phyloP scores from a whole-genome alignment of 2,113 vertebrate species.

The Ardeotis arabs region DNA sequence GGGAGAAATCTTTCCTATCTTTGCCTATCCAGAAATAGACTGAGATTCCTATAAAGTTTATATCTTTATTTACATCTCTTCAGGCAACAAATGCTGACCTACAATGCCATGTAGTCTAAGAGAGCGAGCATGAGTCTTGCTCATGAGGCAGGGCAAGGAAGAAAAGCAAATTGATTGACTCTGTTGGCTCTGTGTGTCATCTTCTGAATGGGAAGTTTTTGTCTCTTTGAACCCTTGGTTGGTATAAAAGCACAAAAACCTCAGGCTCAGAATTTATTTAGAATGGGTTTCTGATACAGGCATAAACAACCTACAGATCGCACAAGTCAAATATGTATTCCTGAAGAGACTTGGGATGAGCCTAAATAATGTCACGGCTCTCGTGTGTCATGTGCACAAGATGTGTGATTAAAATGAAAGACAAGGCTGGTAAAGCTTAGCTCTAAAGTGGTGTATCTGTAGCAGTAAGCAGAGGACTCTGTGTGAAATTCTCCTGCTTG shows the following conservation, averaged over 20 bases:
- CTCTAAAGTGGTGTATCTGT: not conserved
- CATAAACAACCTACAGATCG: not conserved
- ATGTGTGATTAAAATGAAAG: not conserved
- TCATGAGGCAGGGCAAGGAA: not conserved
- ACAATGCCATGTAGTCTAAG: not conserved
- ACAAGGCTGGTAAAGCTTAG: not conserved
- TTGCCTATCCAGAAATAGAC: not conserved
- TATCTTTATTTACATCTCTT: not conserved
- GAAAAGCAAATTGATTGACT: not conserved
- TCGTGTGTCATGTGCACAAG: not conserved
- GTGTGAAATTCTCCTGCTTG: not conserved
- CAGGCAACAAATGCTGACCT: not conserved
- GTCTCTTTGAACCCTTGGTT: not conserved
- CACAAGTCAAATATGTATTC: not conserved
- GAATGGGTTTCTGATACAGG: not conserved
- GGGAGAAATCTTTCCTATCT: not conserved
- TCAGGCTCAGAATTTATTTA: slow-evolving; percentile 2
- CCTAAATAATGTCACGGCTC: not conserved
- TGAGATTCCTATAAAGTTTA: not conserved
- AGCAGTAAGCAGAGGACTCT: not conserved
- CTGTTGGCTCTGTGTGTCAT: not conserved
- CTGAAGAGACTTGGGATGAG: not conserved
- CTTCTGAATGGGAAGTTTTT: not conserved
- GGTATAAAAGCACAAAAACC: not conserved
- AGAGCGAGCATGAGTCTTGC: not conserved